These are phyloP conservation scores for Marmota monax DNA, from an alignment of 2,113 vertebrate genomes.

Conservation along the genomic window DNA sequence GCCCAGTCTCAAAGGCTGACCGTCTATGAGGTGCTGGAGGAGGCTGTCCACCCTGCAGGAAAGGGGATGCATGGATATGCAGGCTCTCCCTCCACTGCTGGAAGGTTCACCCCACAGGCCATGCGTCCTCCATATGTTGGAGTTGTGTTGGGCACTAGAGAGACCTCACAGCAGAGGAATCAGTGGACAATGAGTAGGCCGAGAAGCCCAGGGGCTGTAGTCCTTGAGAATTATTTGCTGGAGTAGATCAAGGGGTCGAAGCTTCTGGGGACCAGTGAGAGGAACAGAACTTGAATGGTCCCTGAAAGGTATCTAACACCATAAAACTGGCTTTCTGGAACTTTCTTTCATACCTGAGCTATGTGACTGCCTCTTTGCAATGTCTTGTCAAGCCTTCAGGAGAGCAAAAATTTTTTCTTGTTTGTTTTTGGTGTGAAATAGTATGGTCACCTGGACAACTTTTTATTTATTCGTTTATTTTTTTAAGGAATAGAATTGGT, in stretches of 20 bases:
- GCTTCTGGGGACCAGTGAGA: not conserved
- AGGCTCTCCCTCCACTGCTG: not conserved
- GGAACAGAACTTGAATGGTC: not conserved
- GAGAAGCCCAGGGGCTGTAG: not conserved
- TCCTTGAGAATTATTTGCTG: not conserved
- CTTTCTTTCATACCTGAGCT: not conserved
- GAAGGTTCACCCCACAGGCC: not conserved
- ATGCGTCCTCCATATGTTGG: not conserved
- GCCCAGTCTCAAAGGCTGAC: not conserved
- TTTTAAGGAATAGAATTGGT: not conserved
- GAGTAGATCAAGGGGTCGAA: not conserved
- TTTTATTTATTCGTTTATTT: not conserved
- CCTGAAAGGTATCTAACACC: not conserved
- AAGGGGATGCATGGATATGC: not conserved
- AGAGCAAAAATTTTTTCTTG: not conserved
- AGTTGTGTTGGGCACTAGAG: not conserved
- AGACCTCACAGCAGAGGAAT: not conserved
- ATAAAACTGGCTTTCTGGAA: slow-evolving; percentile 7
- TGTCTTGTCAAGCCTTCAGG: not conserved
- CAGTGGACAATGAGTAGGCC: not conserved
- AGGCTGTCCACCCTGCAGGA: not conserved
- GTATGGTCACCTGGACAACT: not conserved
- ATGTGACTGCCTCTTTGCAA: not conserved
- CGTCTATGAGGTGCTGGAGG: not conserved
- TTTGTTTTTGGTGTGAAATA: not conserved